A percentile compares a stretch with the other conserved stretches of the same genome.
Conservation (phyloP, 2,888 invertebrate species). For the Diaprepes abbreviatus region DNA sequence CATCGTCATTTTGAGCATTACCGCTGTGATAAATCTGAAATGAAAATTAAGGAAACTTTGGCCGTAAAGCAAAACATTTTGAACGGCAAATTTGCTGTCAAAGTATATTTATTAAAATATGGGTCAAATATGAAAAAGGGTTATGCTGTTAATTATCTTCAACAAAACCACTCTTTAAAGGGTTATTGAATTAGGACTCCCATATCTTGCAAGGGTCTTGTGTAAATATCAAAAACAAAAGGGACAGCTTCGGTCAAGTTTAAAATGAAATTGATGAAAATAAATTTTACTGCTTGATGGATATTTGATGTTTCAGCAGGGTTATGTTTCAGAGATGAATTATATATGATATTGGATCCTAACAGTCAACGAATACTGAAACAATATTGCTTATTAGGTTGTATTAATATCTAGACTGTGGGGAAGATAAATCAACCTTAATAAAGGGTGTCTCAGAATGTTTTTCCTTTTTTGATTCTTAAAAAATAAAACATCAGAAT, state of each 20-base stretch:
- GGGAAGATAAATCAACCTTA: too few relatives aligned
- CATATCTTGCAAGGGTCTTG: slow-evolving; percentile 5
- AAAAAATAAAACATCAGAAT: too few relatives aligned
- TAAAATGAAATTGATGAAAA: slow-evolving; percentile 2
- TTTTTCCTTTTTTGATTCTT: too few relatives aligned
- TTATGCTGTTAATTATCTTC: slow-evolving; percentile 11
- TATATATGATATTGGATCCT: too few relatives aligned
- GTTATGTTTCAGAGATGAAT: too few relatives aligned
- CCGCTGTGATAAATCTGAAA: too few relatives aligned
- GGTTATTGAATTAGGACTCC: slow-evolving; percentile 13
- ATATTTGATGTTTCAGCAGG: neutral
- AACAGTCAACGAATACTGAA: too few relatives aligned
- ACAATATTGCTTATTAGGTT: too few relatives aligned
- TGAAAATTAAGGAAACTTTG: neutral
- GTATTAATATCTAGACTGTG: too few relatives aligned
- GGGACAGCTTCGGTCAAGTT: slow-evolving; percentile 2
- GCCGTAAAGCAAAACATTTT: neutral
- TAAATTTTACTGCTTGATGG: neutral
- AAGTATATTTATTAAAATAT: slow-evolving; percentile 4
- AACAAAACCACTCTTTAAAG: slow-evolving; percentile 14
- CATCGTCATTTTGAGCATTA: too few relatives aligned
- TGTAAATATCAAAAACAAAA: slow-evolving; percentile 11
- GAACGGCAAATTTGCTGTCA: neutral
- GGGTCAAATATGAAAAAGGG: slow-evolving; percentile 2
- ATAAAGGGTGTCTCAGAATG: too few relatives aligned